A percentile compares a stretch with the other conserved stretches of the same genome.
Evolutionary conservation across 2,113 vertebrate genomes (phyloP).

Genomic region (Etia nguti): DNA sequence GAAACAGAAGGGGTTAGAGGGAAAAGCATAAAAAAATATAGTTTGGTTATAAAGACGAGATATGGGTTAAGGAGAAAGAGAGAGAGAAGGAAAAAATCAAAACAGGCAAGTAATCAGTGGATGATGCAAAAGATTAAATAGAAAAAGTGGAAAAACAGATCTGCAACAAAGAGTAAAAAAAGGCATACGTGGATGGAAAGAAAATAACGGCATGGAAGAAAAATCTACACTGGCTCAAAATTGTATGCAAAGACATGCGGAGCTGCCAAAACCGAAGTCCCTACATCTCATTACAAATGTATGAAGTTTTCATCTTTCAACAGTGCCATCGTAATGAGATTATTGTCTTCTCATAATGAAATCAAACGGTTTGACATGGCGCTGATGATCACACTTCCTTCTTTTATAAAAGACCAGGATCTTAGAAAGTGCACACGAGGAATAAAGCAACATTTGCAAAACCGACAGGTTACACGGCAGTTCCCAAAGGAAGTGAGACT

Average conservation of each 20-base stretch:
- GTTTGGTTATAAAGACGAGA: neutral
- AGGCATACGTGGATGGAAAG: neutral
- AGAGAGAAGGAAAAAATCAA: neutral
- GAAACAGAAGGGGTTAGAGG: neutral
- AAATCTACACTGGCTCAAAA: neutral
- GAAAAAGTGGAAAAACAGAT: neutral
- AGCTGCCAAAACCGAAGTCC: neutral
- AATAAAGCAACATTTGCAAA: neutral
- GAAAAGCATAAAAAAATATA: neutral
- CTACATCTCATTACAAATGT: neutral
- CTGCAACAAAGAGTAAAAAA: neutral
- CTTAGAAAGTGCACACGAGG: neutral
- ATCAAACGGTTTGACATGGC: neutral
- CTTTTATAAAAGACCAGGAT: neutral
- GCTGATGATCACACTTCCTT: neutral
- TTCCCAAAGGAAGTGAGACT: neutral
- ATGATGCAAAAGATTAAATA: neutral
- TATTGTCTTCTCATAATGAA: neutral
- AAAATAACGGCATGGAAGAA: neutral
- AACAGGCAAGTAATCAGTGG: neutral
- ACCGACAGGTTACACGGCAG: neutral
- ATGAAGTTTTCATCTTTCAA: neutral
- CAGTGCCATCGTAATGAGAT: neutral
- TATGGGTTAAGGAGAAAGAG: neutral
- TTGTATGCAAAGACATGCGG: neutral